These are phyloP conservation scores for Climacteris rufus DNA, from an alignment of 2,113 vertebrate genomes.

Conservation along the genomic window DNA sequence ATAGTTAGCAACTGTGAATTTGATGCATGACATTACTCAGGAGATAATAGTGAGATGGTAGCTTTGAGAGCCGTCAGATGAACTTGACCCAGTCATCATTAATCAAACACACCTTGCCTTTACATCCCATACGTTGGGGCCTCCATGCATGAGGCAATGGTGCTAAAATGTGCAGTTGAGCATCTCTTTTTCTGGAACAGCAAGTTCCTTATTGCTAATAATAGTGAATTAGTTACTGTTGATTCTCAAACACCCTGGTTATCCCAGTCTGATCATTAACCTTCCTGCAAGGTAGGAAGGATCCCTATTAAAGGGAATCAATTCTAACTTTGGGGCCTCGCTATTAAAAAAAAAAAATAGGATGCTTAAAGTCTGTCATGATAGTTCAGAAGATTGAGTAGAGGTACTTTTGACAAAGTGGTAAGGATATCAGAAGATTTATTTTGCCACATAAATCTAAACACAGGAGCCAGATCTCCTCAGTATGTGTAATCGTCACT, in stretches of 20 bases:
- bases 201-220: background rate
- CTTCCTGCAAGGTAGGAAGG: background rate
- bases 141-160: rapidly evolving
- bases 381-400: background rate
- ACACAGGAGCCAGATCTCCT: background rate
- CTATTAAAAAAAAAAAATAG: no score
- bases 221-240: background rate
- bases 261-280: background rate
- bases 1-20: background rate
- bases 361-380: background rate
- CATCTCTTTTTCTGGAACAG: background rate
- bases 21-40: constrained; percentile 7
- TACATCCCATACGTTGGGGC: background rate
- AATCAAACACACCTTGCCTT: background rate
- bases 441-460: background rate
- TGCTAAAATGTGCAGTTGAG: background rate
- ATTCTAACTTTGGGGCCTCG: background rate
- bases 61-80: background rate
- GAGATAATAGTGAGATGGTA: background rate
- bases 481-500: background rate
- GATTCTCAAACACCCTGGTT: background rate
- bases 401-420: background rate
- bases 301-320: background rate
- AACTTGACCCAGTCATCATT: background rate
- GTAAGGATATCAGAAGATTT: background rate